Evolutionary conservation across 2,797 vertebrate species (phyloP).

Genomic region (Pempheris klunzingeri): DNA sequence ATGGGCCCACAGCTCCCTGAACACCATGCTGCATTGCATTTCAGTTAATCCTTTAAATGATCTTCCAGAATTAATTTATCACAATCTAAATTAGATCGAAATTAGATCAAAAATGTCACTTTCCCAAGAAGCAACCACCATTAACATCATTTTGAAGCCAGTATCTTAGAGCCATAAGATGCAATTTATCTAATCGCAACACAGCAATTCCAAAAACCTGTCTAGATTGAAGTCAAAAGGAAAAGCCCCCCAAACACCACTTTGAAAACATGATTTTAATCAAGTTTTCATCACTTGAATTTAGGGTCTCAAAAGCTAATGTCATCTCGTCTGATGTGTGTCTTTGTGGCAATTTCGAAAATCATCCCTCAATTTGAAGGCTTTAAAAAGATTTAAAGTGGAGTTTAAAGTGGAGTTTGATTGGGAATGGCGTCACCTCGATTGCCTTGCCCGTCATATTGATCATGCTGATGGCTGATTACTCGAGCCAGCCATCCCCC

Average conservation of each 20-base stretch:
- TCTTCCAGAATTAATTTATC: no score
- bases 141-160: slow-evolving; percentile 9
- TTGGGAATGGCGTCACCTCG: slow-evolving; percentile 11
- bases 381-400: slow-evolving; percentile 26
- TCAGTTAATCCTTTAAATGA: not conserved
- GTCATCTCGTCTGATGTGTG: slow-evolving; percentile 14
- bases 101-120: not conserved
- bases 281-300: not conserved
- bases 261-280: slow-evolving; percentile 13
- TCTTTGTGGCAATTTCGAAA: slow-evolving; percentile 6
- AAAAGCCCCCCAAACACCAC: not conserved
- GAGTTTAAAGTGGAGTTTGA: slow-evolving; percentile 20
- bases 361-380: slow-evolving; percentile 18
- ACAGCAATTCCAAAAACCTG: slow-evolving; percentile 11
- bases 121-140: not conserved
- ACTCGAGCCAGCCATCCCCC: not conserved
- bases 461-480: slow-evolving; percentile 24
- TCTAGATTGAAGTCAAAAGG: slow-evolving; percentile 19
- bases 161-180: not conserved
- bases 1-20: not conserved
- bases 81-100: not conserved
- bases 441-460: slow-evolving; percentile 20
- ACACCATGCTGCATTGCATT: not conserved
- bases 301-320: not conserved
- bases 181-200: slow-evolving; percentile 13